Evolutionary conservation across 2,113 vertebrate species (phyloP).

Genomic region (Ictidomys tridecemlineatus): DNA sequence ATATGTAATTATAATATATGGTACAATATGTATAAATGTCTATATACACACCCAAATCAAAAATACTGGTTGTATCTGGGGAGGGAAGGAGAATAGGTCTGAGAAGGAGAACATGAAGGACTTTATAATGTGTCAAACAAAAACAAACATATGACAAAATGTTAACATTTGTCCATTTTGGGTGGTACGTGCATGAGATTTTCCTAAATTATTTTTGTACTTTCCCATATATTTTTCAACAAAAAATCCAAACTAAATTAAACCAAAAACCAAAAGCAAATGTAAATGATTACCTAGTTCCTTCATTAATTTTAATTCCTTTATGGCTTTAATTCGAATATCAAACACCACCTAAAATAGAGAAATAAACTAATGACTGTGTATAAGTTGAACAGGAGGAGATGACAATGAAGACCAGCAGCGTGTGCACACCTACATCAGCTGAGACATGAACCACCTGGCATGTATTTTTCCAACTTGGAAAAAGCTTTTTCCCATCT

Average conservation of each 20-base stretch:
- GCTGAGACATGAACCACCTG: background rate
- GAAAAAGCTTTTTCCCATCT: background rate
- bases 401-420: background rate
- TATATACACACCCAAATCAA: background rate
- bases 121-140: background rate
- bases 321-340: constrained; percentile 93
- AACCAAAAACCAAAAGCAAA: constrained; percentile 68
- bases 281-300: constrained; percentile 88
- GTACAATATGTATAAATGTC: background rate
- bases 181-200: constrained; percentile 54
- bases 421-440: background rate
- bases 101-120: background rate
- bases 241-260: constrained; percentile 56
- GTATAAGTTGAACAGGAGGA: background rate
- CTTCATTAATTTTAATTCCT: constrained; percentile 91
- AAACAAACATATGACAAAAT: constrained; percentile 30
- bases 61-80: no score
- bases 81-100: background rate
- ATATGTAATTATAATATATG: background rate
- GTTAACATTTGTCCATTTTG: constrained; percentile 68
- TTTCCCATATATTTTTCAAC: constrained; percentile 51
- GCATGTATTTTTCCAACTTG: background rate
- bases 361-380: constrained; percentile 74
- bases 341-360: constrained; percentile 91
- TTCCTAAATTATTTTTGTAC: constrained; percentile 45